Evolutionary conservation across 2,888 invertebrate species (phyloP).

Genomic region (Drosophila rellima): DNA sequence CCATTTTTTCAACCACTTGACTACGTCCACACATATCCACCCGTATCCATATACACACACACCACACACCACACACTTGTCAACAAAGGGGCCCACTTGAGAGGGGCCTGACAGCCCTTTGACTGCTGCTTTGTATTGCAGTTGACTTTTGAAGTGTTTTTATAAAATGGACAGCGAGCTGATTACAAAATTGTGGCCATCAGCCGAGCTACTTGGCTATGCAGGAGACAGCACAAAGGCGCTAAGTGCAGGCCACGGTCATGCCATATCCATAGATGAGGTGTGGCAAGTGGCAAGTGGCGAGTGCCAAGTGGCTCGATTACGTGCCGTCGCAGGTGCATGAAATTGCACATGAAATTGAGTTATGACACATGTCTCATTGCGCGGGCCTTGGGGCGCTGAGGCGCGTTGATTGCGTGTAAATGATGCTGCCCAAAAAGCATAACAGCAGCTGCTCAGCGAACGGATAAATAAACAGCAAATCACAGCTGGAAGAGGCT

Average conservation of each 20-base stretch:
- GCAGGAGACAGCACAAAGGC: slow-evolving; percentile 59
- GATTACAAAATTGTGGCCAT: slow-evolving; percentile 71
- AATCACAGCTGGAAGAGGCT: slow-evolving; percentile 54
- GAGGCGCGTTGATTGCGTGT: slow-evolving; percentile 60
- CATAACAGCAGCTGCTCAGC: slow-evolving; percentile 33
- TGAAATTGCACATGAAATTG: slow-evolving; percentile 78
- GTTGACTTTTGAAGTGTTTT: slow-evolving; percentile 61
- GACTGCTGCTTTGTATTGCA: slow-evolving; percentile 53
- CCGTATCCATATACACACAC: slow-evolving; percentile 8
- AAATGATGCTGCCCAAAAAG: slow-evolving; percentile 53
- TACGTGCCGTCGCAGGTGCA: slow-evolving; percentile 77
- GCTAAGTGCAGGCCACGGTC: slow-evolving; percentile 61
- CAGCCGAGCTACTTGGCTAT: slow-evolving; percentile 58
- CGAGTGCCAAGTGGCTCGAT: slow-evolving; percentile 20
- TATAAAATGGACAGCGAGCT: slow-evolving; percentile 60
- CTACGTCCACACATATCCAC: slow-evolving; percentile 13
- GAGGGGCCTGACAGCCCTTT: slow-evolving; percentile 49
- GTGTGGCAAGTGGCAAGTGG: slow-evolving; percentile 19
- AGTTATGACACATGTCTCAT: slow-evolving; percentile 69
- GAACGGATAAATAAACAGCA: slow-evolving; percentile 36
- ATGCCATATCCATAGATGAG: slow-evolving; percentile 46
- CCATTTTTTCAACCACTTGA: slow-evolving; percentile 44
- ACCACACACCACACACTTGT: slow-evolving; percentile 34
- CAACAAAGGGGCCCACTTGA: slow-evolving; percentile 43
- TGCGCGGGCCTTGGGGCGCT: slow-evolving; percentile 20